phyloP scores from a whole-genome alignment of 2,113 vertebrate species.

The Archocentrus centrarchus region DNA sequence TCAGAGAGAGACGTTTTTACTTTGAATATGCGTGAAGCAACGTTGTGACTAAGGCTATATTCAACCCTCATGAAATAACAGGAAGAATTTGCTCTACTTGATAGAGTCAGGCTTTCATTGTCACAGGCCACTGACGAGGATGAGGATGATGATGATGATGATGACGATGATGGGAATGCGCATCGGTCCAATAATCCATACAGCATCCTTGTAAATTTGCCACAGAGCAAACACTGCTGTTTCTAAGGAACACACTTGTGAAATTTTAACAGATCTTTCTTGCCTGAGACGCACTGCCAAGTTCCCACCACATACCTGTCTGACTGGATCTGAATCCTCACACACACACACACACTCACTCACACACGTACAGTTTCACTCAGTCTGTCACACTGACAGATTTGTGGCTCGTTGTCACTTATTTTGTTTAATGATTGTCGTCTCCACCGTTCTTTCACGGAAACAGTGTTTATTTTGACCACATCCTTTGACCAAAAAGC shows the following conservation, averaged over 20 bases:
- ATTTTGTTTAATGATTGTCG: background rate
- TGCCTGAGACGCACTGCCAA: background rate
- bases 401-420: background rate
- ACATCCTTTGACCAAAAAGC: background rate
- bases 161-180: constrained; percentile 1
- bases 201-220: background rate
- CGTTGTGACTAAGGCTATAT: constrained; percentile 35
- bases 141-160: background rate
- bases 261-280: constrained; percentile 7
- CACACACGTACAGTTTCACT: background rate
- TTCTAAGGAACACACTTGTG: background rate
- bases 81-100: background rate
- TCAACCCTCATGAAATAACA: background rate
- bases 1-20: background rate
- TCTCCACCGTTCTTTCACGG: background rate
- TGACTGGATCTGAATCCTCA: constrained; percentile 12
- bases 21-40: background rate
- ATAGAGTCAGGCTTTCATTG: too few species aligned
- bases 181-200: background rate
- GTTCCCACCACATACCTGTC: background rate
- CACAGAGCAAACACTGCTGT: background rate
- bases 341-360: background rate
- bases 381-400: background rate
- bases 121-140: background rate
- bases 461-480: background rate